Percentiles rank a stretch among this genome's conserved stretches.
Evolutionary conservation across 2,888 invertebrate species (phyloP).

Genomic region (Endomychus coccineus): DNA sequence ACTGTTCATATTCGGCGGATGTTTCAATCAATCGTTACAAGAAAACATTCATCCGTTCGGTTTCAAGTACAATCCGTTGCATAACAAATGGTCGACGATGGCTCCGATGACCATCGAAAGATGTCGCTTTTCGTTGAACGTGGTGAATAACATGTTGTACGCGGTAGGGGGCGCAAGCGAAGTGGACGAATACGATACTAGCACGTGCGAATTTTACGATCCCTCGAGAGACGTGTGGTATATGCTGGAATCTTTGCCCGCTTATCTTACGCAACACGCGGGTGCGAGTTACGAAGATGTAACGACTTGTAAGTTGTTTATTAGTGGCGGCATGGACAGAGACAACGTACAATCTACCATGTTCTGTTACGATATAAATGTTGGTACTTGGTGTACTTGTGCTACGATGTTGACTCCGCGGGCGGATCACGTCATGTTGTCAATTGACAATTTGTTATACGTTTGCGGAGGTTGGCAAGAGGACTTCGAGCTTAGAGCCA

Average conservation of each 20-base stretch:
- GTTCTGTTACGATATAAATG: conserved; percentile 47
- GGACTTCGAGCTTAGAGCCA: conserved; percentile 45
- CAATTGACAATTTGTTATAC: conserved; percentile 51
- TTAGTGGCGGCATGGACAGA: conserved; percentile 52
- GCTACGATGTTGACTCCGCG: conserved; percentile 52
- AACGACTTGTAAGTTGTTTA: conserved; percentile 41
- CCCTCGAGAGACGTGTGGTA: conserved; percentile 52
- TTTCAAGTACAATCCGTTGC: conserved; percentile 52
- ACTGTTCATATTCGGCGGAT: conserved; percentile 63
- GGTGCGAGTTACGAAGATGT: conserved; percentile 43
- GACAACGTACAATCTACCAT: conserved; percentile 46
- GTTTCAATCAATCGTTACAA: conserved; percentile 59
- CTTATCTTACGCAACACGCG: conserved; percentile 55
- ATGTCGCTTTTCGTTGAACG: conserved; percentile 59
- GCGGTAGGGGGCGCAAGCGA: conserved; percentile 60
- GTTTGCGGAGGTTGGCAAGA: conserved; percentile 62
- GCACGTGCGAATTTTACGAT: conserved; percentile 55
- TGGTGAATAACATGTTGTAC: conserved; percentile 49
- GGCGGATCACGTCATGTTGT: conserved; percentile 59
- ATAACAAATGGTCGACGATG: conserved; percentile 60
- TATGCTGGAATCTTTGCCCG: conserved; percentile 49
- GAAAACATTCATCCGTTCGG: conserved; percentile 69
- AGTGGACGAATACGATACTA: conserved; percentile 46
- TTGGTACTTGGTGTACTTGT: conserved; percentile 49
- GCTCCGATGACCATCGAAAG: conserved; percentile 59